Conservation (phyloP, 53 echinoderm and acorn worm species). For the Pentamera pediparva region DNA sequence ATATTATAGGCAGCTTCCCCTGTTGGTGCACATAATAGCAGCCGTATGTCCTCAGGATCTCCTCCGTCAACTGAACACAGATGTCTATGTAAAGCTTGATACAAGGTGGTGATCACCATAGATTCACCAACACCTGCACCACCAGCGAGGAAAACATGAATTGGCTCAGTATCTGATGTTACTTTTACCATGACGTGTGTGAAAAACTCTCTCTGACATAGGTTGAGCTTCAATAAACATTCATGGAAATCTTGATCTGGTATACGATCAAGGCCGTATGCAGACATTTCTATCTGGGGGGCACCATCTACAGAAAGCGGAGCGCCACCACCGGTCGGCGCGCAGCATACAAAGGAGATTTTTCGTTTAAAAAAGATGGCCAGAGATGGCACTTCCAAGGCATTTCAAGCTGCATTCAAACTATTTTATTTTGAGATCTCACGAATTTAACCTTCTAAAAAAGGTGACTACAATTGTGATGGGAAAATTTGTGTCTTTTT, state of each 20-base stretch:
- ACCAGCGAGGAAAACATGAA: slow-evolving; percentile 39
- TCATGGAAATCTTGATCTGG: not conserved
- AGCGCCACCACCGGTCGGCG: no score
- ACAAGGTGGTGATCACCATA: slow-evolving; percentile 17
- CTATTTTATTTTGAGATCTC: no score
- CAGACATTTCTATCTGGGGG: not conserved
- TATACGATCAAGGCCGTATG: not conserved
- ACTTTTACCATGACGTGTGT: slow-evolving; percentile 32
- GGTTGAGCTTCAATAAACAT: not conserved
- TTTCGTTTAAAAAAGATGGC: no score
- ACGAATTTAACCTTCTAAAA: no score
- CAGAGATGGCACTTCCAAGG: no score
- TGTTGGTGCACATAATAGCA: slow-evolving; percentile 42
- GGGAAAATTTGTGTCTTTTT: no score
- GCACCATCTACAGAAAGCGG: no score
- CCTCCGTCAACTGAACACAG: slow-evolving; percentile 6
- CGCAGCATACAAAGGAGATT: no score
- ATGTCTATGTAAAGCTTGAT: slow-evolving; percentile 25
- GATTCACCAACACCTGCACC: slow-evolving; percentile 54
- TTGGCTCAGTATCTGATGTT: slow-evolving; percentile 2
- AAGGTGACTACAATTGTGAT: no score
- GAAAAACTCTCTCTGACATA: slow-evolving; percentile 18
- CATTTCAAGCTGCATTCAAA: no score
- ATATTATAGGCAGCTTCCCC: slow-evolving; percentile 53
- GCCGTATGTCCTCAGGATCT: slow-evolving; percentile 25